Conservation (phyloP, 2,113 vertebrate species). For the Pomatostomus ruficeps region DNA sequence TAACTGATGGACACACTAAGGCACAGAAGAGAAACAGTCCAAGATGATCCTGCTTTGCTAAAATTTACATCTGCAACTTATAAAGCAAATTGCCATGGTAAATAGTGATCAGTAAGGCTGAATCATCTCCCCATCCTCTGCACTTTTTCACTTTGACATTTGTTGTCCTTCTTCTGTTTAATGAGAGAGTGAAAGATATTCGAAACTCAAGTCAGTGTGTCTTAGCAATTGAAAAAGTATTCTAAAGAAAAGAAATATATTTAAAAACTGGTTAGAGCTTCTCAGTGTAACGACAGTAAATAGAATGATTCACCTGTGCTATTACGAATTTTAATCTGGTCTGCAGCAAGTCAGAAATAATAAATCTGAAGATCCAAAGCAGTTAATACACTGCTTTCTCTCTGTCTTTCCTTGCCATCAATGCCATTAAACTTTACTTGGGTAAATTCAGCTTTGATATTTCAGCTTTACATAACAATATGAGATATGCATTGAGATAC, state of each 20-base stretch:
- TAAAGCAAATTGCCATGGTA: slow-evolving; percentile 30
- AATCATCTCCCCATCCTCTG: slow-evolving; percentile 57
- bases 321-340: background rate
- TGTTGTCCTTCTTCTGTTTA: slow-evolving; percentile 41
- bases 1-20: background rate
- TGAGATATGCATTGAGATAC: background rate
- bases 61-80: slow-evolving; percentile 30
- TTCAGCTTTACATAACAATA: background rate
- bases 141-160: slow-evolving; percentile 57
- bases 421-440: background rate
- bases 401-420: background rate
- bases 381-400: background rate
- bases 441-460: background rate
- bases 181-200: background rate
- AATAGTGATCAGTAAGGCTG: slow-evolving; percentile 31
- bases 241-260: background rate
- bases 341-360: background rate
- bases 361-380: background rate
- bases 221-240: background rate
- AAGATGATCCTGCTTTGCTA: background rate
- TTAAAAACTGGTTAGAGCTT: background rate
- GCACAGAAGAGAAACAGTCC: background rate
- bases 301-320: background rate
- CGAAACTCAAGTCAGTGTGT: background rate
- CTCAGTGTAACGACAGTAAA: background rate